A percentile compares a stretch with the other conserved stretches of the same genome.
Evolutionary conservation across 2,797 vertebrate genomes (phyloP).

Genomic region (Neomorphus geoffroyi): DNA sequence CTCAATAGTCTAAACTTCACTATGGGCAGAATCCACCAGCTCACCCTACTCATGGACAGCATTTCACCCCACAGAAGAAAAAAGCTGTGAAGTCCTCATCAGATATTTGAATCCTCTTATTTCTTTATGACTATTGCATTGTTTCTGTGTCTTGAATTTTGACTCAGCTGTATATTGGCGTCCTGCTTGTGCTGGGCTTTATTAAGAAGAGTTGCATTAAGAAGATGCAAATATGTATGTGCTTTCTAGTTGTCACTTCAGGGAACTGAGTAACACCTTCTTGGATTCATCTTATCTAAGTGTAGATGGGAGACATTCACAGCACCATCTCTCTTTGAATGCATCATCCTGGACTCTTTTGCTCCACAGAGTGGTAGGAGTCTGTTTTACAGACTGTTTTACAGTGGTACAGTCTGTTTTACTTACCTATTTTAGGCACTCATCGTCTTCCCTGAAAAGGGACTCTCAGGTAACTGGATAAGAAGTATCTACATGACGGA

Average conservation of each 20-base stretch:
- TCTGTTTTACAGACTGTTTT: too few relatives aligned
- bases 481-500: not conserved
- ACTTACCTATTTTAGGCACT: not conserved
- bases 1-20: not conserved
- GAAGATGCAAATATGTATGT: not conserved
- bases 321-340: not conserved
- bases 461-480: not conserved
- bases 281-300: not conserved
- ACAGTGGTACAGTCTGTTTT: not conserved
- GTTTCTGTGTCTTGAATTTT: not conserved
- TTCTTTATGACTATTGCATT: not conserved
- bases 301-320: not conserved
- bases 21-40: not conserved
- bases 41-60: not conserved
- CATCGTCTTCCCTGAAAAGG: not conserved
- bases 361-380: not conserved
- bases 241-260: not conserved
- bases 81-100: fast-evolving
- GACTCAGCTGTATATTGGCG: fast-evolving
- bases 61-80: not conserved
- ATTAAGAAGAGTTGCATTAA: not conserved
- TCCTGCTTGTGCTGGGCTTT: fast-evolving
- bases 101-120: not conserved
- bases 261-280: not conserved
- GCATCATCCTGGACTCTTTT: not conserved